Evolutionary conservation across 2,113 vertebrate genomes (phyloP).

Genomic region (Mustelus asterias): DNA sequence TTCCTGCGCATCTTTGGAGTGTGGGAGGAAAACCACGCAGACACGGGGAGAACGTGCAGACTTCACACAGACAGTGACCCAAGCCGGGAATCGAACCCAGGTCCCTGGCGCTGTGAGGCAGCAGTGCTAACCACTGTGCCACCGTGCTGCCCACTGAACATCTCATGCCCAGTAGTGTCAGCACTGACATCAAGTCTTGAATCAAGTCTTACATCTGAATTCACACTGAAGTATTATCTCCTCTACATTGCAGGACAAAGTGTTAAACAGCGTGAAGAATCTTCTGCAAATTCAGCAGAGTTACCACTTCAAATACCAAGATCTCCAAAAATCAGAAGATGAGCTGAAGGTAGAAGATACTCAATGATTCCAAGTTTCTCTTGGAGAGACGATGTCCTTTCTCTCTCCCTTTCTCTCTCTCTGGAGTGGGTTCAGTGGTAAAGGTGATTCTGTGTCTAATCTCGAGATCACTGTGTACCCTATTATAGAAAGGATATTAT

Average conservation of each 20-base stretch:
- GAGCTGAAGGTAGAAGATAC: neutral
- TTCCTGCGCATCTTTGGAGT: too few species aligned
- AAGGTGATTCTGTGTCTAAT: neutral
- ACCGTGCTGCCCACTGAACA: too few species aligned
- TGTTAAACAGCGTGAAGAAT: neutral
- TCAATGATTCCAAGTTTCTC: neutral
- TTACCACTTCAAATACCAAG: constrained; percentile 9
- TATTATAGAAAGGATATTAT: too few species aligned
- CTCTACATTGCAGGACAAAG: neutral
- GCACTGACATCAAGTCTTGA: neutral
- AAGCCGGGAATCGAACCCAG: too few species aligned
- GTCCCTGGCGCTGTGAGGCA: too few species aligned
- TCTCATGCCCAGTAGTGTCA: neutral
- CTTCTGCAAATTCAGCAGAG: neutral
- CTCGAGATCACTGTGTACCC: too few species aligned
- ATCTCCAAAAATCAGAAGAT: neutral
- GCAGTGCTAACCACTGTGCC: too few species aligned
- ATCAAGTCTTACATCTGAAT: neutral
- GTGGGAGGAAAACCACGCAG: too few species aligned
- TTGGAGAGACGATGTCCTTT: neutral
- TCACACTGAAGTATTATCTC: neutral
- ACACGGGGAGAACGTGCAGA: too few species aligned
- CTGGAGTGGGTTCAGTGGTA: neutral
- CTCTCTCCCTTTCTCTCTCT: neutral
- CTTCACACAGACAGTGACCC: too few species aligned